phyloP scores from a whole-genome alignment of 2,797 vertebrate genomes.

The Luscinia megarhynchos region DNA sequence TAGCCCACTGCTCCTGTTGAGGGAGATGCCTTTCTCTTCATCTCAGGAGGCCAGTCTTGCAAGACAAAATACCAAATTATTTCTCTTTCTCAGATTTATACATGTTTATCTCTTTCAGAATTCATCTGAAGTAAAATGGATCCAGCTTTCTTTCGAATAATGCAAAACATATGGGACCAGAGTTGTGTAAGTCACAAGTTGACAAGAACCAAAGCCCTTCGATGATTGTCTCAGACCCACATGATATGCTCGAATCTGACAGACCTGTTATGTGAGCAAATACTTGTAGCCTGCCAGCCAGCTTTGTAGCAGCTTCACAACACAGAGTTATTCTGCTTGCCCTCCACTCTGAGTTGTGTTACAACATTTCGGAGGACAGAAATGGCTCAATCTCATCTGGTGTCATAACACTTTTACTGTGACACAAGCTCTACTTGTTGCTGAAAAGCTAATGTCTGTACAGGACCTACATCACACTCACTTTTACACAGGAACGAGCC shows the following conservation, averaged over 20 bases:
- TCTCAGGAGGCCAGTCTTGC: background rate
- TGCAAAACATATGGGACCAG: slow-evolving; percentile 61
- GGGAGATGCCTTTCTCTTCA: background rate
- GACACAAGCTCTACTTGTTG: background rate
- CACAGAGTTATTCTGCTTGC: background rate
- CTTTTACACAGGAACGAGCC: background rate
- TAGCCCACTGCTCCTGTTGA: background rate
- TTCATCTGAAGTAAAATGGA: slow-evolving; percentile 61
- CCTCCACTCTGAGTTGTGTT: background rate
- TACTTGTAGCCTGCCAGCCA: background rate
- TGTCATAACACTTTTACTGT: background rate
- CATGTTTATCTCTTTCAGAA: slow-evolving; percentile 62
- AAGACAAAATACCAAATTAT: slow-evolving; percentile 60
- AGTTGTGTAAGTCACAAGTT: slow-evolving; percentile 56
- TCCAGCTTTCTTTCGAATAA: slow-evolving; percentile 70
- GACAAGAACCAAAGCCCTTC: slow-evolving; percentile 65
- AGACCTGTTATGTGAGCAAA: slow-evolving; percentile 36
- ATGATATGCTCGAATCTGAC: slow-evolving; percentile 49
- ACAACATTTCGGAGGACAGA: background rate
- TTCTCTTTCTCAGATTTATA: slow-evolving; percentile 59
- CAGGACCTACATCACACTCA: background rate
- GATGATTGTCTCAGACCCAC: slow-evolving; percentile 42
- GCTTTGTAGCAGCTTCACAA: background rate
- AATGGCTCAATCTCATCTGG: background rate
- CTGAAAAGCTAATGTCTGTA: background rate